phyloP scores from a whole-genome alignment of 1,140 invertebrate species.

The Drosophila aff. region DNA sequence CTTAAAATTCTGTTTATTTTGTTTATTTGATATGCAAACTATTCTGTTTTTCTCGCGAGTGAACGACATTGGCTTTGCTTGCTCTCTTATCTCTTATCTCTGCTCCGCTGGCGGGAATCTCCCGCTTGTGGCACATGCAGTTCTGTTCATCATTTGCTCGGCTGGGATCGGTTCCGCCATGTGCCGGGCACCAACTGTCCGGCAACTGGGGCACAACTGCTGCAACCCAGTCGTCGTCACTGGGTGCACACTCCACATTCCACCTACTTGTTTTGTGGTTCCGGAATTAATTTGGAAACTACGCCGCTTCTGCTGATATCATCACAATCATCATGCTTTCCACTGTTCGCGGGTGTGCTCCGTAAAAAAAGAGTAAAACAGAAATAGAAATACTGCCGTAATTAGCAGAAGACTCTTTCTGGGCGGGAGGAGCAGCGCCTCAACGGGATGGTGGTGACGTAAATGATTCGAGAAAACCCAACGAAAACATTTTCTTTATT shows the following conservation, averaged over 20 bases:
- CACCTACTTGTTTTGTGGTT: conserved; percentile 23
- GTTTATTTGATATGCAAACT: conserved; percentile 28
- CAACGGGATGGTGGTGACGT: conserved; percentile 15
- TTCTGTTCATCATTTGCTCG: background rate
- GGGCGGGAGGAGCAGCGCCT: background rate
- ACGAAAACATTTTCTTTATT: conserved; percentile 15
- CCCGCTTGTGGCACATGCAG: conserved; percentile 20
- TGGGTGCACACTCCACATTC: conserved; percentile 10
- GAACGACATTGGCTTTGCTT: conserved; percentile 18
- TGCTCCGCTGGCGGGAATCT: background rate
- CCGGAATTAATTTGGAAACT: conserved; percentile 25
- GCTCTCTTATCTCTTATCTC: conserved; percentile 26
- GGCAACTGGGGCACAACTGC: conserved; percentile 36
- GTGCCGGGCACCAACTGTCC: conserved; percentile 54
- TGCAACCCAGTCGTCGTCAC: background rate
- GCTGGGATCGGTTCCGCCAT: conserved; percentile 41
- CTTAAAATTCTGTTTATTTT: conserved; percentile 42
- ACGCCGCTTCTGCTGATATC: conserved; percentile 4
- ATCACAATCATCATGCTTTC: background rate
- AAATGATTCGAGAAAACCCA: conserved; percentile 13
- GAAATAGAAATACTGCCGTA: conserved; percentile 13
- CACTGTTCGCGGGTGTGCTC: background rate
- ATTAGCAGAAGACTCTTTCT: conserved; percentile 36
- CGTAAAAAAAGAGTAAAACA: conserved; percentile 6
- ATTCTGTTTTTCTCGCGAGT: conserved; percentile 32